phyloP scores from a whole-genome alignment of 2,113 vertebrate species.

The Lipotes vexillifer region DNA sequence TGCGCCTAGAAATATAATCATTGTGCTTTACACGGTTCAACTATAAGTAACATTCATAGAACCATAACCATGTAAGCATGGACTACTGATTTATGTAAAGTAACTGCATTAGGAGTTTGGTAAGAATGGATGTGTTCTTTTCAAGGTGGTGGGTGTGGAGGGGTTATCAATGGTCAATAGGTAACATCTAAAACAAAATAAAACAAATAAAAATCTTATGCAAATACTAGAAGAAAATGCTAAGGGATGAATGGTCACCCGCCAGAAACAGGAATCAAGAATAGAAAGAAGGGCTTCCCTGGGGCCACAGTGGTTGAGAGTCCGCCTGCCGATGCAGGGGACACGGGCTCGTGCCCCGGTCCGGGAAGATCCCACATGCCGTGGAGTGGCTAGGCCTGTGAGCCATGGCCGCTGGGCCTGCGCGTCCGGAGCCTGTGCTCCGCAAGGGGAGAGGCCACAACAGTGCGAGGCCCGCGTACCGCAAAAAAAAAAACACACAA shows the following conservation, averaged over 20 bases:
- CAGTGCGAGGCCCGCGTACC: too few species aligned
- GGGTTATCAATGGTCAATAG: neutral
- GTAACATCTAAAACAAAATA: neutral
- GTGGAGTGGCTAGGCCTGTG: too few species aligned
- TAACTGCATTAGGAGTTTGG: neutral
- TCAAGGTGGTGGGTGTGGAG: neutral
- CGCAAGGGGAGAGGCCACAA: too few species aligned
- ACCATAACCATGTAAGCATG: neutral
- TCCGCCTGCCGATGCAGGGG: too few species aligned
- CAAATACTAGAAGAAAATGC: neutral
- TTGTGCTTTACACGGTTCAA: neutral
- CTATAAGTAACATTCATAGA: neutral
- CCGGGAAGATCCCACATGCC: too few species aligned
- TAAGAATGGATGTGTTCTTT: neutral
- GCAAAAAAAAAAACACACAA: too few species aligned
- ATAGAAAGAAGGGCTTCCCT: neutral
- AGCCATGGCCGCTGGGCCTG: too few species aligned
- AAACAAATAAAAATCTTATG: neutral
- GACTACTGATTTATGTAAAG: neutral
- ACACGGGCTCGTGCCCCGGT: too few species aligned
- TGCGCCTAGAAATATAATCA: neutral
- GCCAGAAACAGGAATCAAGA: neutral
- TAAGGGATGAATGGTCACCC: neutral
- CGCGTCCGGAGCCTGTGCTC: too few species aligned
- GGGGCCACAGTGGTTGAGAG: too few species aligned